These are phyloP conservation scores for Festucalex cinctus DNA, from an alignment of 2,113 vertebrate genomes.

Conservation along the genomic window DNA sequence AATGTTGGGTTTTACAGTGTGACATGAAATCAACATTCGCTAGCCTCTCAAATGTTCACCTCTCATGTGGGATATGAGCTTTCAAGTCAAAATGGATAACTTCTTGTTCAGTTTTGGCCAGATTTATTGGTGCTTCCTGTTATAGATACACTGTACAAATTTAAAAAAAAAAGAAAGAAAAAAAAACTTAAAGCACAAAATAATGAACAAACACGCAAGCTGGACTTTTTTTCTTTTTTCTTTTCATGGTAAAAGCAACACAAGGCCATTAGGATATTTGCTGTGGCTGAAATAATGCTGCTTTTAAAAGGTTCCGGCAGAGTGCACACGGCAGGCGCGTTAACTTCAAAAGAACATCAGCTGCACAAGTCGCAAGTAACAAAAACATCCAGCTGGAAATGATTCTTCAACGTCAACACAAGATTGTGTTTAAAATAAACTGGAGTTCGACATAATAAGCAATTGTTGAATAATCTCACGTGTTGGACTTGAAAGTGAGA, in stretches of 20 bases:
- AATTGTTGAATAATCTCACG: background rate
- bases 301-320: conserved; percentile 3
- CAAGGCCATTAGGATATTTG: conserved; percentile 3
- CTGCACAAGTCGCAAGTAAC: background rate
- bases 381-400: background rate
- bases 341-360: background rate
- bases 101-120: too few species aligned
- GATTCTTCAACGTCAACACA: background rate
- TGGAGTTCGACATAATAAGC: background rate
- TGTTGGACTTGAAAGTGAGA: too few species aligned
- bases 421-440: background rate
- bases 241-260: background rate
- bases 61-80: too few species aligned
- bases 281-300: conserved; percentile 2
- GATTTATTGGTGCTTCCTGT: too few species aligned
- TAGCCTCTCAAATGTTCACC: too few species aligned
- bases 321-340: background rate
- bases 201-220: background rate
- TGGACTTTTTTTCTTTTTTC: background rate
- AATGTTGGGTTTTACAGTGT: too few species aligned
- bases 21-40: too few species aligned
- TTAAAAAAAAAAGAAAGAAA: too few species aligned
- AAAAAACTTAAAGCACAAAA: too few species aligned
- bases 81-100: too few species aligned
- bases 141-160: too few species aligned